Evolutionary conservation across 1,140 invertebrate genomes (phyloP), one percentile per base, ranked within the genome.

Genomic region (Bombus consobrinus): DNA sequence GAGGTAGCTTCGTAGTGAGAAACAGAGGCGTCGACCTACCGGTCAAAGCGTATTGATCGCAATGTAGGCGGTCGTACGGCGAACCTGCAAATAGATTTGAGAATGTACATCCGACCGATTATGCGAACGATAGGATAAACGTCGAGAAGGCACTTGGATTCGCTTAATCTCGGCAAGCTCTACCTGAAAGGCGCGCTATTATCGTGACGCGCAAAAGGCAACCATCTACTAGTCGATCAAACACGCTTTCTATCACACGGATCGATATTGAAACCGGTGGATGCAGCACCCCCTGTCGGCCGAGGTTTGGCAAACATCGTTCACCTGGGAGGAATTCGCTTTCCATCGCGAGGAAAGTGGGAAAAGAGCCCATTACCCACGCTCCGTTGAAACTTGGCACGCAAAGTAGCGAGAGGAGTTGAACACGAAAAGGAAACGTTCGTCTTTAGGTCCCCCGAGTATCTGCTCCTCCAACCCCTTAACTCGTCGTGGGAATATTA

Each of bases 401-500:
- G 71, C 81, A 75, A 53, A 82, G 57, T 66, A 47, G 53, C 22
- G 53, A n/a, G 10, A 41, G 32, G 5, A 75, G 57, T 39, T 59
- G 22, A 53, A 72, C 25, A 25, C 34, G 57, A 39, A 75, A 81
- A 72, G 28, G 80, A 62, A 59, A 81, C n/a, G 69, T 41, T 62
- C n/a, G 68, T 41, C 37, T 12, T 73, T 6, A 13, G 28, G 59
- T 77, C 81, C 77, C 86, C 72, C 53, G 79, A 81, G 79, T 81
- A 32, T 73, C 79, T 8, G 66, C 2, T 10, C 66, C 66, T 59
- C 34, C 66, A 9, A 10, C 32, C 39, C 39, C 71, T 28, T 59
- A 32, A 15, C 34, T 83, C 86, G 74, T 83, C 87, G 84, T 91
- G 89, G 90, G 91, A 91, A 92, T 87, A 90, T 92, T 87, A 91